Percentiles rank a stretch among this genome's conserved stretches.
These are phyloP conservation scores for Parotia lawesii DNA, from an alignment of 2,113 vertebrate genomes.

Conservation along the genomic window DNA sequence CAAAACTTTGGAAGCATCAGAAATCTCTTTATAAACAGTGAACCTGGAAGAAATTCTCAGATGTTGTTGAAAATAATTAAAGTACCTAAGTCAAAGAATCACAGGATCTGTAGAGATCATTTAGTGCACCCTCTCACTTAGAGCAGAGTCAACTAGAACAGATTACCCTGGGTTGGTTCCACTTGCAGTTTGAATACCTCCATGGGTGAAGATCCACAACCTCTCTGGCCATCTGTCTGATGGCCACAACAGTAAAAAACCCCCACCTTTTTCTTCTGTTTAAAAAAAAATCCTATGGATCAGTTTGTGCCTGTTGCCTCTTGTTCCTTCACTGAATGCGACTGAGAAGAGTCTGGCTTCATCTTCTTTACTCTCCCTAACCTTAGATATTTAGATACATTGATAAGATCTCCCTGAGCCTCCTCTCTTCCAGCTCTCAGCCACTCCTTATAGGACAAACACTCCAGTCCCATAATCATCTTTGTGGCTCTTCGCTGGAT, in stretches of 20 bases:
- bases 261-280: background rate
- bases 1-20: background rate
- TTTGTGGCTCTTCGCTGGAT: background rate
- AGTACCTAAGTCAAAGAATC: background rate
- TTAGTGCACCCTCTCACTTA: background rate
- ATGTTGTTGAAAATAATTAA: background rate
- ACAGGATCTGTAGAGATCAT: background rate
- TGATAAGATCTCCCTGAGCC: background rate
- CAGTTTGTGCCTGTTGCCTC: background rate
- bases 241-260: accelerated
- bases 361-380: background rate
- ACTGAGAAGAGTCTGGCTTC: background rate
- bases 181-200: background rate
- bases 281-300: background rate
- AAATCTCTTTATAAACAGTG: background rate
- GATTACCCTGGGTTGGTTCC: background rate
- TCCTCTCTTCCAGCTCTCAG: background rate
- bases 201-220: background rate
- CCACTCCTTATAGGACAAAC: background rate
- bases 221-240: background rate
- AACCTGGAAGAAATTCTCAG: background rate
- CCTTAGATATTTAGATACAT: background rate
- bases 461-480: background rate
- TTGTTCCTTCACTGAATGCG: background rate
- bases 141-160: background rate